Conservation (phyloP, 2,113 vertebrate species). For the Aythya baeri region DNA sequence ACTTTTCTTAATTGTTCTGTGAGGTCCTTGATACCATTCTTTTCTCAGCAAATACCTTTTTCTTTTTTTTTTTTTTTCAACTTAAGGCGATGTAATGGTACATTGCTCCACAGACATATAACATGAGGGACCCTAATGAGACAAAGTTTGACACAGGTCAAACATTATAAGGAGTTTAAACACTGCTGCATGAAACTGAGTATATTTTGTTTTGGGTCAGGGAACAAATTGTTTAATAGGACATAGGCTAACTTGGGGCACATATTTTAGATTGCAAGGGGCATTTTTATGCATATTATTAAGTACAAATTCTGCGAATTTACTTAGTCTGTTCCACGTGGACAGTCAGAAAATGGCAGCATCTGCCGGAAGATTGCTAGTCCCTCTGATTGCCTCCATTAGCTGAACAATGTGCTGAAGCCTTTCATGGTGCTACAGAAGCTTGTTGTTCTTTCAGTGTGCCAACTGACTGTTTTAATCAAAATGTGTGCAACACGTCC, state of each 20-base stretch:
- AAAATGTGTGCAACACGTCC: neutral
- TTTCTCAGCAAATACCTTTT: neutral
- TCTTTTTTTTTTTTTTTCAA: neutral
- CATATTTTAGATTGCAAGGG: slow-evolving; percentile 14
- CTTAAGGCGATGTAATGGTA: neutral
- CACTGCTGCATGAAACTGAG: neutral
- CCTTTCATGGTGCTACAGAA: neutral
- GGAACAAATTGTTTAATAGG: slow-evolving; percentile 26
- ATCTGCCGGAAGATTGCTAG: neutral
- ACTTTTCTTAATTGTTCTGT: neutral
- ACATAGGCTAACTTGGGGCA: neutral
- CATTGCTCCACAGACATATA: neutral
- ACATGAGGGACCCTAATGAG: neutral
- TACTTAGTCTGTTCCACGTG: neutral
- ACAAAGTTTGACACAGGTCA: neutral
- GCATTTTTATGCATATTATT: neutral
- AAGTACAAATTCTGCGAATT: slow-evolving; percentile 18
- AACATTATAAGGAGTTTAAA: neutral
- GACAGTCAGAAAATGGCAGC: neutral
- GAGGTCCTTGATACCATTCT: neutral
- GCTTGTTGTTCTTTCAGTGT: neutral
- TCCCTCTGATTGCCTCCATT: neutral
- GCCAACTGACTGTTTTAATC: neutral
- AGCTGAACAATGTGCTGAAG: neutral
- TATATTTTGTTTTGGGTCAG: slow-evolving; percentile 38